These are phyloP conservation scores for Toxostoma redivivum DNA, from an alignment of 2,113 vertebrate species.

Conservation along the genomic window DNA sequence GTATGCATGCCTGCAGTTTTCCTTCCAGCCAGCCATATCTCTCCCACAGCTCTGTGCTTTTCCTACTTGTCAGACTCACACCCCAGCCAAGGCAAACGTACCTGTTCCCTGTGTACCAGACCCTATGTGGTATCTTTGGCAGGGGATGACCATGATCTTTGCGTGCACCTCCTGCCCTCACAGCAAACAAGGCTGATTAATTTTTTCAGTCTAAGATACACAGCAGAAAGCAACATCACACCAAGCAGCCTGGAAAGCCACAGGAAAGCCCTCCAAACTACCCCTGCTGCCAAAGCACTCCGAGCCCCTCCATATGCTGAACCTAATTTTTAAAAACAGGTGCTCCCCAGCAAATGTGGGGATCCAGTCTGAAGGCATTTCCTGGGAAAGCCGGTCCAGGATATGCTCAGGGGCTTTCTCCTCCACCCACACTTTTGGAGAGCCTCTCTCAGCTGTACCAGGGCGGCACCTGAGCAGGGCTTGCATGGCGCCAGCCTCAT, in stretches of 20 bases:
- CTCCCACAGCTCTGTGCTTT: not conserved
- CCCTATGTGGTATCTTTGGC: not conserved
- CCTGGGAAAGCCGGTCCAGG: not conserved
- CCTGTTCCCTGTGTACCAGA: not conserved
- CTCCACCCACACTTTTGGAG: not conserved
- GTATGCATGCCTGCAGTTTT: not conserved
- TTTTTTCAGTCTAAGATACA: not conserved
- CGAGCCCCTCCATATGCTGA: accelerated
- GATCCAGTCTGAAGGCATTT: not conserved
- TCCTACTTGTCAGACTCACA: not conserved
- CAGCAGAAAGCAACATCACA: not conserved
- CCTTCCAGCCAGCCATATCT: not conserved
- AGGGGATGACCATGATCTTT: not conserved
- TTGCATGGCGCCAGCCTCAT: accelerated
- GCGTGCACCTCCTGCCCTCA: not conserved
- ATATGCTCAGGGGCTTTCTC: not conserved
- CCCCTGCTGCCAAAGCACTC: not conserved
- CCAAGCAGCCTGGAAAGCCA: not conserved
- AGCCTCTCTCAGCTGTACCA: not conserved
- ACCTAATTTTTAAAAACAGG: not conserved
- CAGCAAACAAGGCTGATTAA: not conserved
- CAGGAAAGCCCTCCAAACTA: not conserved
- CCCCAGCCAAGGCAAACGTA: not conserved
- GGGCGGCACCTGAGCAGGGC: not conserved
- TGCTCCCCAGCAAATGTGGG: not conserved